phyloP scores from a whole-genome alignment of 2,113 vertebrate genomes.

The Saccopteryx bilineata region DNA sequence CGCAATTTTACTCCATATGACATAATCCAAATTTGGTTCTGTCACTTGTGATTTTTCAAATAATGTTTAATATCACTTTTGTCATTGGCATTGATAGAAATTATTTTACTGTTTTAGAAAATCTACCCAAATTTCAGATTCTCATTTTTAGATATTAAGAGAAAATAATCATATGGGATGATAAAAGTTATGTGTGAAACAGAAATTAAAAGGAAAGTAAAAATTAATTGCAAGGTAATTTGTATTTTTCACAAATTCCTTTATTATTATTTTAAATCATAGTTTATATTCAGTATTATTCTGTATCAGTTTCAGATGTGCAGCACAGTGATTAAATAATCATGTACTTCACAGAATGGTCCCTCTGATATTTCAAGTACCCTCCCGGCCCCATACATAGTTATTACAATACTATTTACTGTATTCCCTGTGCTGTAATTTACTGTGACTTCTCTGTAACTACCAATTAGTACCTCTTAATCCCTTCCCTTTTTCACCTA shows the following conservation, averaged over 20 bases:
- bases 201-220: conserved; percentile 19
- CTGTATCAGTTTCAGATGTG: not conserved
- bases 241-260: not conserved
- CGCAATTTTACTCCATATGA: not conserved
- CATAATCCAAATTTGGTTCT: not conserved
- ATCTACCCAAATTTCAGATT: not conserved
- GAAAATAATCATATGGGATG: not conserved
- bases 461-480: not conserved
- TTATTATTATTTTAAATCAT: not conserved
- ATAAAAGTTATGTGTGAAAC: not conserved
- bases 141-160: not conserved
- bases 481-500: not conserved
- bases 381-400: not conserved
- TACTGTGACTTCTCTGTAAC: not conserved
- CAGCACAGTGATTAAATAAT: not conserved
- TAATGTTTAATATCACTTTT: not conserved
- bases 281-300: not conserved
- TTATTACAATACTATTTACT: not conserved
- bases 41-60: not conserved
- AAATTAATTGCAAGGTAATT: not conserved
- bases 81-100: not conserved
- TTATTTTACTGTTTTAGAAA: not conserved
- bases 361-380: not conserved
- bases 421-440: not conserved
- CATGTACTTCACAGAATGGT: not conserved